Evolutionary conservation across 2,888 invertebrate genomes (phyloP).

Genomic region (Tipula lateralis): DNA sequence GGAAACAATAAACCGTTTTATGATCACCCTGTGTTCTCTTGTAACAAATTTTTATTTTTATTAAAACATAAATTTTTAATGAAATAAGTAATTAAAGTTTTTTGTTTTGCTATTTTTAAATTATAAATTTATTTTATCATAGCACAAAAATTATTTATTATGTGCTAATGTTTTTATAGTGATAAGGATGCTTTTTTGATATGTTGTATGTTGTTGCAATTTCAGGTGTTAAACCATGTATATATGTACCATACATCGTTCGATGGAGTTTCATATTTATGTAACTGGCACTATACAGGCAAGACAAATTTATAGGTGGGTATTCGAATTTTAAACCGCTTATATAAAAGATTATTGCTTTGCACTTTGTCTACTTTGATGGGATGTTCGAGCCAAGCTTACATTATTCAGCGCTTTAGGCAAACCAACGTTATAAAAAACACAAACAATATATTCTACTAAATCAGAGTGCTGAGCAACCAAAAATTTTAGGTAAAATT

Average conservation of each 20-base stretch:
- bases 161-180: not conserved
- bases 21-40: not conserved
- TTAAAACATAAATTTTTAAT: not conserved
- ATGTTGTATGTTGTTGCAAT: not conserved
- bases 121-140: not conserved
- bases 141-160: not conserved
- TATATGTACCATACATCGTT: not conserved
- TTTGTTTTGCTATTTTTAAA: not conserved
- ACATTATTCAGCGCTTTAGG: no score
- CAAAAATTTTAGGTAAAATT: no score
- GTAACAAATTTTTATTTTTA: not conserved
- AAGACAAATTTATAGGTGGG: no score
- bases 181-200: not conserved
- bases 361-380: no score
- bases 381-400: no score
- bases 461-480: no score
- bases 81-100: conserved; percentile 24
- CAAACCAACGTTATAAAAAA: no score
- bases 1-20: not conserved
- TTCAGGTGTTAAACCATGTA: not conserved
- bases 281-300: no score
- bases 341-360: no score
- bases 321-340: no score
- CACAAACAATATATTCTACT: no score
- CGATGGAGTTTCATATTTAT: no score